Base-by-base conservation (phyloP, 2,888 invertebrate genomes). In the Patella ulyssiponensis region DNA sequence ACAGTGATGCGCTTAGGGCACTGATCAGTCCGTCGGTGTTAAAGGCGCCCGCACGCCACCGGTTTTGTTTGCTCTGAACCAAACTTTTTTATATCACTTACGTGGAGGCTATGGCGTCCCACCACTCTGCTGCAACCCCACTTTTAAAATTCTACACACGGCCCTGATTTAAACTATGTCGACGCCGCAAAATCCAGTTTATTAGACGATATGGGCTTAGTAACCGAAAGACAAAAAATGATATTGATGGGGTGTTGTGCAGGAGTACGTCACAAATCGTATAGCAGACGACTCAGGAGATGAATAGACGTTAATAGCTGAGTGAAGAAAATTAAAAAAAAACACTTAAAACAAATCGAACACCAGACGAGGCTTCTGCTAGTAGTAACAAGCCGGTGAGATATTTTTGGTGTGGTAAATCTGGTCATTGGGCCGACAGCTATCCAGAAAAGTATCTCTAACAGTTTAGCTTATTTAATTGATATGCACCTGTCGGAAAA, bases 251-350 rank as follows among this genome's bases (percentile, higher is more conserved):
- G n/a, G n/a, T n/a, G n/a, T n/a, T n/a, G 64, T 77, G 3, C 14
- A 58, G 14, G 77, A 74, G 56, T 74, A 74, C 20, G 53, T 69
- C 3, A 17, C 73, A 5, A 77, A 77, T 71, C 74, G 70, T 2
- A 69, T 74, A 23, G 77, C 77, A 3, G 77, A 71, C 3, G 74
- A 74, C 53, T 71, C 58, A 5, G 74, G 74, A 15, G 74, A 77
- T 70, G 74, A 70, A 12, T 14, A 3, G 15, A 77, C 74, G 69
- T 11, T 52, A 4, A 77, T 52, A 70, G 77, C 77, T 9, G 17
- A 71, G 69, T 17, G 9, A 53, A 20, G 2, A 58, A 69, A 53
- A 12, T n/a, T n/a, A n/a, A n/a, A 5, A 33, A 23, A n/a, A 58
- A 11, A 9, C 33, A 5, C 3, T n/a, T 9, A 69, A 27, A n/a